Evolutionary conservation across 1,140 invertebrate species (phyloP).

Genomic region (Cherax destructor): DNA sequence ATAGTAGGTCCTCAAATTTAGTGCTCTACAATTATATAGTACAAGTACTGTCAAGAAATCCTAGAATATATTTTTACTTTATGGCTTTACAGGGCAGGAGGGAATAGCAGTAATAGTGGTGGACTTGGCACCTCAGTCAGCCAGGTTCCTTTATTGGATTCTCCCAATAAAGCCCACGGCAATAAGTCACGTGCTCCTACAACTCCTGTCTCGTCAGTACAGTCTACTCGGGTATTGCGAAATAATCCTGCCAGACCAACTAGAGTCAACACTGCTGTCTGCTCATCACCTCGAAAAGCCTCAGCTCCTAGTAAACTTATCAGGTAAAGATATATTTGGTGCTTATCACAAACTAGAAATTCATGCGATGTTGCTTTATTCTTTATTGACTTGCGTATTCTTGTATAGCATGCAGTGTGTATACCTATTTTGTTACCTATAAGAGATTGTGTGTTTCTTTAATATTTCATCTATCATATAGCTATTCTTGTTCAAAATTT

Average conservation of each 20-base stretch:
- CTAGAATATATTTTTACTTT: background rate
- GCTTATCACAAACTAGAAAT: no score
- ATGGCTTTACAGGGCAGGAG: conserved; percentile 35
- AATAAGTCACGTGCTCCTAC: background rate
- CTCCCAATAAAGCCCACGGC: background rate
- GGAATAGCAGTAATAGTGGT: conserved; percentile 25
- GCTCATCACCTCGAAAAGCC: conserved; percentile 35
- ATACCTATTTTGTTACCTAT: no score
- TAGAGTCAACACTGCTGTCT: conserved; percentile 47
- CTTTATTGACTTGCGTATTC: no score
- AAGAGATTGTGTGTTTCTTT: no score
- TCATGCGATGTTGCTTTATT: no score
- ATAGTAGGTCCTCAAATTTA: no score
- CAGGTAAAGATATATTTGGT: conserved; percentile 6
- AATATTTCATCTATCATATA: no score
- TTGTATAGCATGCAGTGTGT: no score
- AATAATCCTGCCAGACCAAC: conserved; percentile 27
- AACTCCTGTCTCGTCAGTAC: conserved; percentile 4
- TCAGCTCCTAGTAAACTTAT: conserved; percentile 53
- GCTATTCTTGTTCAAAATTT: no score
- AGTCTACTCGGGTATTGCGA: background rate
- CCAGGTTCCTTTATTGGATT: background rate
- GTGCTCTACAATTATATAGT: background rate
- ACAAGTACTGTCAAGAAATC: background rate
- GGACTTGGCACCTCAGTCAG: conserved; percentile 5